phyloP scores from a whole-genome alignment of 2,113 vertebrate species.

The Probosciger aterrimus region DNA sequence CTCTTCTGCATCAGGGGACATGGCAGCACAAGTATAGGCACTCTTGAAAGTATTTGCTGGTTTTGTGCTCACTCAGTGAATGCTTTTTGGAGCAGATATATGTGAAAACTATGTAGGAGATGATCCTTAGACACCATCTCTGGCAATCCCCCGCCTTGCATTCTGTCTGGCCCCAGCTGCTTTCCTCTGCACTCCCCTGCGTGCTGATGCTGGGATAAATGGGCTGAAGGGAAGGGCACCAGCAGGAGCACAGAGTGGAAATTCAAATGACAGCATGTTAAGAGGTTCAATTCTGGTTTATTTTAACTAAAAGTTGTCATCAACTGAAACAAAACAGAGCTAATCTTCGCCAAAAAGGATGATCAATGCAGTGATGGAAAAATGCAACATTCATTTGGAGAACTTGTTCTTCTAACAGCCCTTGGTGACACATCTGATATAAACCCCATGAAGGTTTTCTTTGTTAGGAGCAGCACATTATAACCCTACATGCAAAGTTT shows the following conservation, averaged over 20 bases:
- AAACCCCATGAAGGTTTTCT: not conserved
- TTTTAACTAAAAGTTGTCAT: not conserved
- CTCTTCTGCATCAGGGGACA: not conserved
- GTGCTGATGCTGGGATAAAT: not conserved
- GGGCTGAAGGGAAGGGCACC: not conserved
- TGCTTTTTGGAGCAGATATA: not conserved
- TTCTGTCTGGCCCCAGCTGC: not conserved
- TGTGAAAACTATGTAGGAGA: not conserved
- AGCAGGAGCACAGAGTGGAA: not conserved
- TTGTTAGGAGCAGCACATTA: rapidly evolving
- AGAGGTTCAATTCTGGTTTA: not conserved
- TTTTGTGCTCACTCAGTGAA: not conserved
- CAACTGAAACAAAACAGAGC: not conserved
- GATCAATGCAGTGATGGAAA: rapidly evolving
- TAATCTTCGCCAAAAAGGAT: not conserved
- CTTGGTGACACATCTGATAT: not conserved
- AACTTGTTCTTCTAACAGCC: not conserved
- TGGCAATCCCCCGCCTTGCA: rapidly evolving
- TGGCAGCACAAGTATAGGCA: not conserved
- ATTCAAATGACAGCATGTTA: not conserved
- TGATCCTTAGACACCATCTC: not conserved
- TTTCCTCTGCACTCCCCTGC: rapidly evolving
- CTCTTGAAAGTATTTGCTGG: not conserved
- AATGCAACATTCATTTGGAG: rapidly evolving
- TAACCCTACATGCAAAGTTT: rapidly evolving